Percentiles rank a stretch among this genome's conserved stretches.
phyloP scores from a whole-genome alignment of 2,113 vertebrate species.

The Chiloscyllium plagiosum region DNA sequence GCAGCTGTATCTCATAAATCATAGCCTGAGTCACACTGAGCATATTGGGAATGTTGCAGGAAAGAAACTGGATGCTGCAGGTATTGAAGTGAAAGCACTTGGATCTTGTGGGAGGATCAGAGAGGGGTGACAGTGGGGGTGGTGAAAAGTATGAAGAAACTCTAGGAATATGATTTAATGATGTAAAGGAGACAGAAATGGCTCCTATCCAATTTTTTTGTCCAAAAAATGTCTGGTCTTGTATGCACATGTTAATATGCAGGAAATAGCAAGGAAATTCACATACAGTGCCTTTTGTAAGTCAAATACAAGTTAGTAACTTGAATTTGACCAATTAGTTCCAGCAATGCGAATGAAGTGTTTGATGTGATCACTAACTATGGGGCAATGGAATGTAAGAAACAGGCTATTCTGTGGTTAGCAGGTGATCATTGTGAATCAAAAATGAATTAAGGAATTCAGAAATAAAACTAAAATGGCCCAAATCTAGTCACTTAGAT shows the following conservation, averaged over 20 bases:
- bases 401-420: not conserved
- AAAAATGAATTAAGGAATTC: too few species aligned
- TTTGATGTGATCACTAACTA: not conserved
- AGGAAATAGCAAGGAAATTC: not conserved
- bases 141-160: not conserved
- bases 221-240: not conserved
- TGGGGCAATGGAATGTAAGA: not conserved
- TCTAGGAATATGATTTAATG: not conserved
- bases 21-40: not conserved
- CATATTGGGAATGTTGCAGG: not conserved
- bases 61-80: not conserved
- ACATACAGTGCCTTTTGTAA: not conserved
- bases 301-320: not conserved
- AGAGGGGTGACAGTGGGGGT: not conserved
- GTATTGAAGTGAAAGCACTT: not conserved
- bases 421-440: not conserved
- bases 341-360: not conserved
- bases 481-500: not conserved
- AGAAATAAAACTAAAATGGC: too few species aligned
- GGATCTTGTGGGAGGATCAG: not conserved
- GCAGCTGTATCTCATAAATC: not conserved
- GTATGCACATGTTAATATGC: not conserved
- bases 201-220: not conserved
- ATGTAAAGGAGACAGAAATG: not conserved
- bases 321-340: slow-evolving; percentile 2